Evolutionary conservation across 2,888 invertebrate genomes (phyloP), one percentile per base, ranked within the genome.

Genomic region (Harpalus rubripes): DNA sequence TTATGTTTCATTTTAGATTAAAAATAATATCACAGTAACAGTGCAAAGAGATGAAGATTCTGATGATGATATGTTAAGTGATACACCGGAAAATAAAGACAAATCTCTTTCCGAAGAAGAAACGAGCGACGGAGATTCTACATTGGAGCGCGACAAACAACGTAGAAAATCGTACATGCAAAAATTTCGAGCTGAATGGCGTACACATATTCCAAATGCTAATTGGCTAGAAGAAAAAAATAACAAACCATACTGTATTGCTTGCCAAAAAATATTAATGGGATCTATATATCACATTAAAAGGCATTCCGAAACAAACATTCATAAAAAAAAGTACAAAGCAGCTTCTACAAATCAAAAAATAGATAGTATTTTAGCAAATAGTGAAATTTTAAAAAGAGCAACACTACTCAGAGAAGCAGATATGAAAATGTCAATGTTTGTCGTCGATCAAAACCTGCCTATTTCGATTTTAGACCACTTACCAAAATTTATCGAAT

Each of bases 261-360:
- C 22, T 22, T 22, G 22, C 22, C 22, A 22, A 22, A 22, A 52
- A 52, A 52, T 52, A 52, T 52, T 52, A 52, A 52, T 52, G n/a
- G 52, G 52, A 52, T 52, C 52, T 52, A 52, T 52, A n/a, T 52
- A 52, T 52, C 52, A 52, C 52, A 52, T 52, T 52, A 52, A 52
- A n/a, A 52, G 52, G 5, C 52, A 52, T 52, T 8, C 52, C 52
- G 52, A 52, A 52, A 52, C 52, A 52, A 52, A 52, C 5, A 52
- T 52, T 52, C 52, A 52, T 52, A 52, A 52, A 52, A 22, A 52
- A 52, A 52, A 52, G 52, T 5, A 52, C 52, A 52, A 52, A 52
- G 52, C 52, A 52, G 52, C 52, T 52, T 52, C 52, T n/a, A 52
- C 52, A 52, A 52, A 52, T 52, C 52, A 52, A 52, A 52, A 52